Evolutionary conservation across 2,113 vertebrate species (phyloP).

Genomic region (Hiodon tergisus): DNA sequence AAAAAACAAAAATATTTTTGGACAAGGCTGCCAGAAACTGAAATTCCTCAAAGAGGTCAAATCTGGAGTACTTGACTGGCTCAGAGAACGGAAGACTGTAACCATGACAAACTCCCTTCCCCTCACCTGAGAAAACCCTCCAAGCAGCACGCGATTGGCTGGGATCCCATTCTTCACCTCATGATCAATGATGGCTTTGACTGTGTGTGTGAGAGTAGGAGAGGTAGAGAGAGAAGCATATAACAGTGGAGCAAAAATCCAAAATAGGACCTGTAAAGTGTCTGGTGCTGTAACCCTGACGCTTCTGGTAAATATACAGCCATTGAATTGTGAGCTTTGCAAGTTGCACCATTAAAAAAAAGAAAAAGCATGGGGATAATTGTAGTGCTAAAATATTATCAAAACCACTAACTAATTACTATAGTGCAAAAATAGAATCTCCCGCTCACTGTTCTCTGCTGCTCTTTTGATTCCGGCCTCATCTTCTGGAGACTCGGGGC

Average conservation of each 20-base stretch:
- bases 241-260: neutral
- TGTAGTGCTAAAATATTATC: too few relatives aligned
- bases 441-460: conserved; percentile 82
- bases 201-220: conserved; percentile 46
- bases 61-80: too few relatives aligned
- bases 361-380: too few relatives aligned
- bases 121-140: conserved; percentile 95
- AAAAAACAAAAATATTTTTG: neutral
- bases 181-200: conserved; percentile 93
- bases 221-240: neutral
- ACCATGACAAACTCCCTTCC: conserved; percentile 26
- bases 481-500: conserved; percentile 82
- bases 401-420: neutral
- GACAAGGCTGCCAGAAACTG: neutral
- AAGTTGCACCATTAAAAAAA: too few relatives aligned
- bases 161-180: conserved; percentile 94
- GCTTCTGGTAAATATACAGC: too few relatives aligned
- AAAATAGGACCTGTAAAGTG: too few relatives aligned
- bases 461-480: conserved; percentile 95
- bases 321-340: too few relatives aligned
- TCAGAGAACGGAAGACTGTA: neutral
- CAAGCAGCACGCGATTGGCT: conserved; percentile 84
- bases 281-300: too few relatives aligned
- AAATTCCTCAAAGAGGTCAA: neutral
- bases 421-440: neutral